Base-by-base conservation (phyloP, 92 coral and sea anemone genomes). In the Siderastrea radians region DNA sequence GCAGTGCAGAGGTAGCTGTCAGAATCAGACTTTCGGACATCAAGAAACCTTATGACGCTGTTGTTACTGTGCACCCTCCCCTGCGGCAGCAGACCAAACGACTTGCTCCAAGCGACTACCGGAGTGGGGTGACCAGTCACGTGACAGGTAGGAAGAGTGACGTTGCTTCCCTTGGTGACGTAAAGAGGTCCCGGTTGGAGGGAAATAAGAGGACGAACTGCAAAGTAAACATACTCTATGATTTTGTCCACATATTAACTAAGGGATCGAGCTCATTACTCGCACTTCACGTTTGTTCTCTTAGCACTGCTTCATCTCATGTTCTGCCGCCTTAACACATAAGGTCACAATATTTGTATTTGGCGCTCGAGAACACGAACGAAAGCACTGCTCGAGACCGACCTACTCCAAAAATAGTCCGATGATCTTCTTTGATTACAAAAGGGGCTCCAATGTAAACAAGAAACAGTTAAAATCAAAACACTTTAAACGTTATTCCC, bases 101-200 rank as follows among this genome's bases (percentile, higher is more conserved):
- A 52, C 84, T 83, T 93, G n/a, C 88, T 83, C 96, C 96, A 93
- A 79, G 84, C 80, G 50, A 93, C 74, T 14, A 68, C 80, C 7
- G 96, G 96, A 10, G 59, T 47, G 1, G 96, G 96, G 11, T 48
- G 60, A 14, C 93, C 96, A 68, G 92, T 93, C 86, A 91, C 96
- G 80, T 83, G 94, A 77, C 96, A 93, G 65, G 52, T 69, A 45
- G 96, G 96, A 38, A 93, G 81, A 13, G 90, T 93, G 86, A 93
- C 81, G 69, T 91, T 75, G 50, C 81, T 80, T 16, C 92, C 94
- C 77, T 84, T 86, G 44, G 70, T 72, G 72, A 62, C 76, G 54
- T 90, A 88, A 4, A 91, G 57, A 44, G 90, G 96, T 65, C 92
- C 87, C 10, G 84, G 83, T 49, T 49, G 57, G 52, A 93, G 77